These are phyloP conservation scores for Nycticorax nycticorax DNA, from an alignment of 2,113 vertebrate species.

Conservation along the genomic window DNA sequence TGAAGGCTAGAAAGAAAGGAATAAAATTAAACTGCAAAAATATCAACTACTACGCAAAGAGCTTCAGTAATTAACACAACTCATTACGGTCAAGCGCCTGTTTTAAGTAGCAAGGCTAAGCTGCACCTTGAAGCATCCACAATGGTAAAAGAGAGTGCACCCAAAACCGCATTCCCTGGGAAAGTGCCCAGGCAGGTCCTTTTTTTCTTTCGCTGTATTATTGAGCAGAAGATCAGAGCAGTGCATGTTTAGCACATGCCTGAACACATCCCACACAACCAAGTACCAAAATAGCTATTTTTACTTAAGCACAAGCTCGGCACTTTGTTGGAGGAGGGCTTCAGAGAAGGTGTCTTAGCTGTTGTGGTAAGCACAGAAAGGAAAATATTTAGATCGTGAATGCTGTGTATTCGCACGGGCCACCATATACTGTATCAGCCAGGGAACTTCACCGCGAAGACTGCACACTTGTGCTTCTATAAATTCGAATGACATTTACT, in stretches of 20 bases:
- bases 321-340: not conserved
- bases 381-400: not conserved
- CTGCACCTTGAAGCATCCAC: not conserved
- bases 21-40: not conserved
- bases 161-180: not conserved
- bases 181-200: not conserved
- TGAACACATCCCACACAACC: not conserved
- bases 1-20: not conserved
- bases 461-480: constrained; percentile 56
- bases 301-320: not conserved
- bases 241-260: not conserved
- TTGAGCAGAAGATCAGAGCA: not conserved
- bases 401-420: not conserved
- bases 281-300: not conserved
- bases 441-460: not conserved
- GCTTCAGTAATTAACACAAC: not conserved
- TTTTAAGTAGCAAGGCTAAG: not conserved
- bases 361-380: not conserved
- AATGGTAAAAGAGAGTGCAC: not conserved
- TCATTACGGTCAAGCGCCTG: not conserved
- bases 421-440: not conserved
- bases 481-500: constrained; percentile 63
- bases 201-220: not conserved
- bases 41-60: not conserved
- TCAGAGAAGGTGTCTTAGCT: not conserved